A percentile compares a stretch with the other conserved stretches of the same genome.
These are phyloP conservation scores for Geotrypetes seraphini DNA, from an alignment of 2,797 vertebrate species.

Conservation along the genomic window DNA sequence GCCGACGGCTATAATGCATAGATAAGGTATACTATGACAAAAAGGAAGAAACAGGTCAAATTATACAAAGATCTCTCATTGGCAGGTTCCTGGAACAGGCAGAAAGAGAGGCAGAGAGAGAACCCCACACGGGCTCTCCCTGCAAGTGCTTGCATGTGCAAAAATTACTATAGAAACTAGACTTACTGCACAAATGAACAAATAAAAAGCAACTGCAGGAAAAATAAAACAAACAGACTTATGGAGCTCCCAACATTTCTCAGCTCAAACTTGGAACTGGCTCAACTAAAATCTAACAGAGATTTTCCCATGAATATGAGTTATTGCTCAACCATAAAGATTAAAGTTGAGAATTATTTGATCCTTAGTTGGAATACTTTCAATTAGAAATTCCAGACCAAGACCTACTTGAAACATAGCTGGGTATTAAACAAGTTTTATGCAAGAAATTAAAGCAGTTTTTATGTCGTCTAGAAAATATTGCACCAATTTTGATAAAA, in stretches of 20 bases:
- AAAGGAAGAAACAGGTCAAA: conserved; percentile 33
- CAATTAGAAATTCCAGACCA: conserved; percentile 24
- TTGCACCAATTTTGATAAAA: background rate
- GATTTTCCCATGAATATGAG: conserved; percentile 39
- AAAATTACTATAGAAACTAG: conserved; percentile 10
- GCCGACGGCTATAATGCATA: conserved; percentile 17
- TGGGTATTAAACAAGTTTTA: background rate
- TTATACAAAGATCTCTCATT: conserved; percentile 25
- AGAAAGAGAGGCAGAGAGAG: conserved; percentile 27
- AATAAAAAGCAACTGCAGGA: conserved; percentile 2
- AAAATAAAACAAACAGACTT: conserved; percentile 24
- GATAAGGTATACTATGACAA: conserved; percentile 28
- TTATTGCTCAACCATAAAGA: conserved; percentile 39
- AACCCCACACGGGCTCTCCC: conserved; percentile 14
- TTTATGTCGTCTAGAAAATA: background rate
- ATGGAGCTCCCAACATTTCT: conserved; percentile 26
- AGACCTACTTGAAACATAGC: conserved; percentile 5
- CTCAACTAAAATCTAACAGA: conserved; percentile 19
- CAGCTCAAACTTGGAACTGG: conserved; percentile 27
- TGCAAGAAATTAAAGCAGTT: background rate
- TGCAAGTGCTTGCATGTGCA: background rate
- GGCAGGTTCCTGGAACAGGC: conserved; percentile 24
- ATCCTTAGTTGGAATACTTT: conserved; percentile 31
- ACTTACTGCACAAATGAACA: conserved; percentile 21
- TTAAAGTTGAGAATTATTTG: conserved; percentile 19